Evolutionary conservation across 2,797 vertebrate species (phyloP), one percentile per base, ranked within the genome.

Genomic region (Lepus townsendii): DNA sequence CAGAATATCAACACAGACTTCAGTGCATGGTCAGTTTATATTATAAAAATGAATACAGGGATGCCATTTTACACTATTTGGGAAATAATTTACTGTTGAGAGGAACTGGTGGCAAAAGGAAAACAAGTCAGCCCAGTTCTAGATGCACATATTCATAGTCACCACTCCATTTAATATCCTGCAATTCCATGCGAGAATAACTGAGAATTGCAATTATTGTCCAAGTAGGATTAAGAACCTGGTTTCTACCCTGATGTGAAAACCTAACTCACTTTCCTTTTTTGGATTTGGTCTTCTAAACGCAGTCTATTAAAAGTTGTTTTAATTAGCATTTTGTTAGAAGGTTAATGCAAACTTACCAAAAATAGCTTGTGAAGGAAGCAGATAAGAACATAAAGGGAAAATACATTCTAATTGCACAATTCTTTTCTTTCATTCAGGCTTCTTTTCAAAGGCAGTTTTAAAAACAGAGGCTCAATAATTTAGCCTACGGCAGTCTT

Each of bases 251-350:
- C 32, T 22, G 35, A 78, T 0, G 1, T 35, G n/a, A 63, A 4
- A 54, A 50, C 54, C 80, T 60, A 90, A 60, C 52, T 88, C 57
- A 3, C 54, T 83, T 94, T 86, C 54, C 72, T 93, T 54, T 47
- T 79, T 92, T 83, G 54, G 75, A 94, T 85, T 32, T 4, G 6
- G 71, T 90, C 78, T 93, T 93, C 93, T 93, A 95, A 97, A 94
- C 65, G 83, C 75, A 66, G 57, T 35, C 57, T 85, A 88, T 86
- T 92, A 94, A 93, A 96, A 96, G 85, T 92, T 60, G 78, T 57
- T 94, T 96, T 94, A 95, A 96, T 96, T 97, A 96, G 83, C 94
- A 65, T 96, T 96, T 94, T 90, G 75, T 94, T 95, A 88, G 94
- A 95, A 96, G 90, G 90, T 90, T 95, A 96, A 96, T 84, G 88